phyloP scores from a whole-genome alignment of 2,797 vertebrate species.

The Cyclopterus lumpus region DNA sequence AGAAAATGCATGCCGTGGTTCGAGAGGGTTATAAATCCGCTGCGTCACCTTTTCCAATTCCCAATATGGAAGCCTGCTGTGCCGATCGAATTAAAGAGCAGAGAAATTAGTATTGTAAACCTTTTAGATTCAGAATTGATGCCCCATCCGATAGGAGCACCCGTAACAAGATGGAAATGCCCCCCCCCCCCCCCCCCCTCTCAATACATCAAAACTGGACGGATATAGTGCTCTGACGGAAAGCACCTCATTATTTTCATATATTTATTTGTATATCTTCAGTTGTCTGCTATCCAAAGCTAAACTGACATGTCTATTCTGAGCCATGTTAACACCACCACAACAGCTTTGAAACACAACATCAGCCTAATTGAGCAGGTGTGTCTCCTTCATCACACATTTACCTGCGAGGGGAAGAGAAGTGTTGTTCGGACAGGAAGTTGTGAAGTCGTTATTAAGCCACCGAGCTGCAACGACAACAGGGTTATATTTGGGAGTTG shows the following conservation, averaged over 20 bases:
- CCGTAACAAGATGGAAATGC: not conserved
- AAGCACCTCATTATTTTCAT: not conserved
- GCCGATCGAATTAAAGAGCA: not conserved
- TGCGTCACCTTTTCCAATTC: not conserved
- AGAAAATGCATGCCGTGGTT: not conserved
- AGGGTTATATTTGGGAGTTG: slow-evolving; percentile 53
- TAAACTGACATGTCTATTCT: not conserved
- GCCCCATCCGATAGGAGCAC: not conserved
- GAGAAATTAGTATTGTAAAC: not conserved
- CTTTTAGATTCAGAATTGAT: not conserved
- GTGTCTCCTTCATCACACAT: slow-evolving; percentile 64
- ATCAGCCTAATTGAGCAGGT: slow-evolving; percentile 64
- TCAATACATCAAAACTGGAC: too few species aligned
- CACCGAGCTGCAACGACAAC: slow-evolving; percentile 48
- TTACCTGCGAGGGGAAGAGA: slow-evolving; percentile 63
- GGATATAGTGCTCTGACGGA: too few species aligned
- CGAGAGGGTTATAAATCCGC: not conserved
- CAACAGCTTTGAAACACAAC: slow-evolving; percentile 10
- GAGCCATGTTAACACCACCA: not conserved
- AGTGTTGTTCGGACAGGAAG: slow-evolving; percentile 68
- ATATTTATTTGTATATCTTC: not conserved
- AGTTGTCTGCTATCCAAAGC: not conserved
- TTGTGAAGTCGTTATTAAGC: slow-evolving; percentile 74
- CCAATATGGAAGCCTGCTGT: not conserved
- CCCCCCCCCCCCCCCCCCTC: too few species aligned